Conservation (phyloP, 2,888 invertebrate species). For the Lasiommata megera region DNA sequence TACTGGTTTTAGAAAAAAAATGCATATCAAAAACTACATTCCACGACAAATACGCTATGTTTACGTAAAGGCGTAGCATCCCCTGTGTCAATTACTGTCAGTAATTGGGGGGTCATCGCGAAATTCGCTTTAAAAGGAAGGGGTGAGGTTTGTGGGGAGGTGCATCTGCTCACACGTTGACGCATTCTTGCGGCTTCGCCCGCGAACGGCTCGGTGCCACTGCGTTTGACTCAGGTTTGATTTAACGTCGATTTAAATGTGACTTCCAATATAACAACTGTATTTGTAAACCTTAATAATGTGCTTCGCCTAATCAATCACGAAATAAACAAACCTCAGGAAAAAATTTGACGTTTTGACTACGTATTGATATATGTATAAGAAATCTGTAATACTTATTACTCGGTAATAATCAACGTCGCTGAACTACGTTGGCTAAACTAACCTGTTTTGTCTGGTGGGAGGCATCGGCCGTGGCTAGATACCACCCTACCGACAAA, state of each 20-base stretch:
- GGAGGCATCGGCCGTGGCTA: too few species aligned
- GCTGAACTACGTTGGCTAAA: too few species aligned
- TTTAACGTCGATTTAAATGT: background rate
- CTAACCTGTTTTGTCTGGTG: too few species aligned
- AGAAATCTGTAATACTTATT: too few species aligned
- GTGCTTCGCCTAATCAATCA: too few species aligned
- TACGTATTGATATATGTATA: too few species aligned
- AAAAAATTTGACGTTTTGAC: too few species aligned
- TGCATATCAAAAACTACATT: conserved; percentile 19
- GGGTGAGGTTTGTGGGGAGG: conserved; percentile 41
- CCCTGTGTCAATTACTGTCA: conserved; percentile 21
- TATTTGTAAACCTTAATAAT: too few species aligned
- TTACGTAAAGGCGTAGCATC: conserved; percentile 18
- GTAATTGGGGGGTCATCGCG: conserved; percentile 39
- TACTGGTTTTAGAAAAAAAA: background rate
- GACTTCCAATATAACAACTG: too few species aligned
- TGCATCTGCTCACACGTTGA: conserved; percentile 67
- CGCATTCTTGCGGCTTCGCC: conserved; percentile 75
- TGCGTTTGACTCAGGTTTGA: background rate
- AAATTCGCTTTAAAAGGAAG: conserved; percentile 45
- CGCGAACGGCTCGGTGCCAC: conserved; percentile 46
- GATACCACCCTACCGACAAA: too few species aligned
- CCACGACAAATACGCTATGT: conserved; percentile 15
- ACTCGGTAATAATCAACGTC: too few species aligned
- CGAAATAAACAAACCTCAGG: too few species aligned